phyloP scores from a whole-genome alignment of 2,888 invertebrate genomes.

The Microdon myrmicae region DNA sequence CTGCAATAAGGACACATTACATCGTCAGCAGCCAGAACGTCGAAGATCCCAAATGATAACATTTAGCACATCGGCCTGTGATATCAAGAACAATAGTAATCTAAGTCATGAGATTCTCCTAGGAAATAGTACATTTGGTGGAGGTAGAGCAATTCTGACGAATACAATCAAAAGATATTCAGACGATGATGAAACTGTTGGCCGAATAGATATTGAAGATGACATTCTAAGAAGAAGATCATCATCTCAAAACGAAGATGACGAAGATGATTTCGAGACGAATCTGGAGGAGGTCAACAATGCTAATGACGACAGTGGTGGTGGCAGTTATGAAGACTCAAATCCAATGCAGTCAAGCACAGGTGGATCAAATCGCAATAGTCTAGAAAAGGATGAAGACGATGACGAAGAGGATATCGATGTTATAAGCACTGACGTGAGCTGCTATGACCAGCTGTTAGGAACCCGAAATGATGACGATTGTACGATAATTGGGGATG shows the following conservation, averaged over 20 bases:
- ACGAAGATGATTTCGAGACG: constrained; percentile 64
- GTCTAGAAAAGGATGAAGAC: constrained; percentile 65
- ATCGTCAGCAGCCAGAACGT: constrained; percentile 60
- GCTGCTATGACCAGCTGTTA: constrained; percentile 64
- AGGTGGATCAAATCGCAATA: constrained; percentile 65
- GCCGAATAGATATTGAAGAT: constrained; percentile 53
- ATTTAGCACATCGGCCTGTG: constrained; percentile 65
- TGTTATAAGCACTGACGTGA: constrained; percentile 66
- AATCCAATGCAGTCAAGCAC: constrained; percentile 65
- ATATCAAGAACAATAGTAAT: constrained; percentile 66
- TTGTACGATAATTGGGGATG: constrained; percentile 61
- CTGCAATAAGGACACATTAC: constrained; percentile 60
- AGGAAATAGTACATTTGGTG: constrained; percentile 54
- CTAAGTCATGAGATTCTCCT: constrained; percentile 64
- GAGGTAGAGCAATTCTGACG: constrained; percentile 12
- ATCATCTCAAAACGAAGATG: constrained; percentile 54
- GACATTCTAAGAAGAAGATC: constrained; percentile 61
- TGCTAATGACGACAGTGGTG: constrained; percentile 66
- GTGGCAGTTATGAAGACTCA: constrained; percentile 66
- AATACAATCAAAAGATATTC: constrained; percentile 59
- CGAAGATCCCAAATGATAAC: constrained; percentile 65
- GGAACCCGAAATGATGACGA: constrained; percentile 64
- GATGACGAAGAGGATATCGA: constrained; percentile 66
- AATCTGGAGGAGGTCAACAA: constrained; percentile 64
- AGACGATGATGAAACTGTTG: constrained; percentile 61